Evolutionary conservation across 2,888 invertebrate species (phyloP).

Genomic region (Cheilosia pagana): DNA sequence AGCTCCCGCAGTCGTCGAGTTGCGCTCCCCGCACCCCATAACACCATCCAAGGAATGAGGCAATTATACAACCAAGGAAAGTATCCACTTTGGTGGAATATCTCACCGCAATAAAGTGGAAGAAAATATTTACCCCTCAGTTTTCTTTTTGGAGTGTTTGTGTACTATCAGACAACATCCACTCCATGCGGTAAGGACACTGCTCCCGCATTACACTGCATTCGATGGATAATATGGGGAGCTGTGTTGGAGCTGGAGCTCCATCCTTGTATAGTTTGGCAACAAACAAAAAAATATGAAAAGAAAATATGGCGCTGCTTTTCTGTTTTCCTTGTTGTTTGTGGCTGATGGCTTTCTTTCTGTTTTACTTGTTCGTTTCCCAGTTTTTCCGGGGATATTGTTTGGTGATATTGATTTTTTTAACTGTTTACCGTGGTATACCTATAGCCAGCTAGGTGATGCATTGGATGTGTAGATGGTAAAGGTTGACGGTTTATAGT

Average conservation of each 20-base stretch:
- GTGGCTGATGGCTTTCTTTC: slow-evolving; percentile 3
- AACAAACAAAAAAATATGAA: slow-evolving; percentile 24
- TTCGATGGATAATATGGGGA: slow-evolving; percentile 44
- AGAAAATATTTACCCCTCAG: slow-evolving; percentile 73
- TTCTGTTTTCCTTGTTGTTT: slow-evolving; percentile 37
- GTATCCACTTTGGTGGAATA: slow-evolving; percentile 65
- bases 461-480: not conserved
- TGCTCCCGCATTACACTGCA: slow-evolving; percentile 60
- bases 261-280: slow-evolving; percentile 27
- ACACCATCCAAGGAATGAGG: slow-evolving; percentile 38
- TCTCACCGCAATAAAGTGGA: slow-evolving; percentile 73
- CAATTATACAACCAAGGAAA: slow-evolving; percentile 67
- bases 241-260: slow-evolving; percentile 1
- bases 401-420: slow-evolving; percentile 61
- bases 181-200: slow-evolving; percentile 56
- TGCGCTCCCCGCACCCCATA: not conserved
- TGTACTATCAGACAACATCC: slow-evolving; percentile 72
- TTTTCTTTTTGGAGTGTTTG: slow-evolving; percentile 56
- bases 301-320: slow-evolving; percentile 53
- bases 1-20: too few relatives aligned
- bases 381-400: slow-evolving; percentile 55
- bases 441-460: not conserved
- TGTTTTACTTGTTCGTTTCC: slow-evolving; percentile 3
- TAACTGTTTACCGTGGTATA: not conserved
- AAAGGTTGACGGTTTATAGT: not conserved